These are phyloP conservation scores for Tubulanus polymorphus DNA, from an alignment of 2,888 invertebrate genomes.

Conservation along the genomic window DNA sequence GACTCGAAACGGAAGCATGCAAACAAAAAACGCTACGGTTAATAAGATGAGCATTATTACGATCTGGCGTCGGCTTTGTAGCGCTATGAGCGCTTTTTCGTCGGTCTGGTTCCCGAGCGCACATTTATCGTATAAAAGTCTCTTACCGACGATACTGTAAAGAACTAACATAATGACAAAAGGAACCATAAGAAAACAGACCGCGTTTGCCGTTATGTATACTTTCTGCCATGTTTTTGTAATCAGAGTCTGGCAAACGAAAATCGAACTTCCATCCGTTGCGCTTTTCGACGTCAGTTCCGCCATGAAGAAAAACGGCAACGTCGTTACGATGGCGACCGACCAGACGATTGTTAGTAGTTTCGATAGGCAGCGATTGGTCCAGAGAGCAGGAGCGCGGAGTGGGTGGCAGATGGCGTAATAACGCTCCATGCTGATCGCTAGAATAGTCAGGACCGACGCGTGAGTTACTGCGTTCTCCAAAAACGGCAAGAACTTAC, in stretches of 20 bases:
- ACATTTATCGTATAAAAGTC: constrained; percentile 16
- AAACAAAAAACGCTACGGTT: constrained; percentile 27
- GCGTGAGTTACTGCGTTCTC: constrained; percentile 89
- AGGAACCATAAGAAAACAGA: constrained; percentile 23
- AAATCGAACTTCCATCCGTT: constrained; percentile 18
- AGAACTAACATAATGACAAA: constrained; percentile 23
- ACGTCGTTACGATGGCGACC: constrained; percentile 10
- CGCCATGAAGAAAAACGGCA: constrained; percentile 25
- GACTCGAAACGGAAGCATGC: constrained; percentile 25
- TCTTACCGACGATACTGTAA: constrained; percentile 24
- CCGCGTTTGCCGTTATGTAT: constrained; percentile 21
- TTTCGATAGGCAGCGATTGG: constrained; percentile 3
- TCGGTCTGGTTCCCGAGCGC: background rate
- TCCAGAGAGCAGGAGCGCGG: constrained; percentile 5
- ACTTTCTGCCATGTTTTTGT: constrained; percentile 11
- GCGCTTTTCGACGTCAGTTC: constrained; percentile 18
- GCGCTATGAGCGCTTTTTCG: background rate
- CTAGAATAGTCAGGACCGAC: constrained; percentile 85
- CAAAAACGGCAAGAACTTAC: constrained; percentile 86
- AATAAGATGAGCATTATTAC: constrained; percentile 24
- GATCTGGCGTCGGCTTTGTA: constrained; percentile 17
- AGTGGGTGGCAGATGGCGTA: constrained; percentile 90
- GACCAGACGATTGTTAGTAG: constrained; percentile 3
- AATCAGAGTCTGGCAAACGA: constrained; percentile 23
- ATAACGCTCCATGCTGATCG: constrained; percentile 87